Evolutionary conservation across 1,140 invertebrate species (phyloP).

Genomic region (Sitodiplosis mosellana): DNA sequence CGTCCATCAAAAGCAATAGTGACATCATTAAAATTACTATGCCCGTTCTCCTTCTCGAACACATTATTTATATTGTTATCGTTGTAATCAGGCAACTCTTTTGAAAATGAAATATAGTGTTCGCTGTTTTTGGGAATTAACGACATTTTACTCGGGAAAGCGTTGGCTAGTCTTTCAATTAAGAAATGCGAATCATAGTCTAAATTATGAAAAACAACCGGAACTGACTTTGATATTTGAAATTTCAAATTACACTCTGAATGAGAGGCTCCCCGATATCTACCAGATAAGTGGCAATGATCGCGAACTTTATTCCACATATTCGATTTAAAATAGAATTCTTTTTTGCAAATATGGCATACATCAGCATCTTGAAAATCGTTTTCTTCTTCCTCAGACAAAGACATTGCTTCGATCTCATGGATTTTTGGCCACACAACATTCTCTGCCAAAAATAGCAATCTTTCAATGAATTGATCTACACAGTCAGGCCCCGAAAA

Average conservation of each 20-base stretch:
- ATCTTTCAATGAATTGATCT: conserved; percentile 10
- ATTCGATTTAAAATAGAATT: conserved; percentile 4
- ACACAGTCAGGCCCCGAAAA: conserved; percentile 13
- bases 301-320: conserved; percentile 10
- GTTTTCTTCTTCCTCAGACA: conserved; percentile 6
- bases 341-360: conserved; percentile 18
- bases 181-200: too few relatives aligned
- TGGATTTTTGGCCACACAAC: conserved; percentile 8
- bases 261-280: conserved; percentile 19
- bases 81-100: conserved; percentile 12
- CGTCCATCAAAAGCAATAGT: background rate
- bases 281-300: conserved; percentile 20
- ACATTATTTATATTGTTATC: conserved; percentile 16
- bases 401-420: conserved; percentile 8
- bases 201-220: conserved; percentile 22
- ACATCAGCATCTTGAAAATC: conserved; percentile 2
- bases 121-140: too few relatives aligned
- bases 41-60: conserved; percentile 20
- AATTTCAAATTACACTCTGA: conserved; percentile 20
- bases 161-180: background rate
- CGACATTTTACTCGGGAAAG: background rate
- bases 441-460: conserved; percentile 8
- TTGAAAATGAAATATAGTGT: conserved; percentile 20
- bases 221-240: conserved; percentile 15
- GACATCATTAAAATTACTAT: conserved; percentile 10